Base-by-base conservation (phyloP, 2,113 vertebrate species). In the Takifugu flavidus region DNA sequence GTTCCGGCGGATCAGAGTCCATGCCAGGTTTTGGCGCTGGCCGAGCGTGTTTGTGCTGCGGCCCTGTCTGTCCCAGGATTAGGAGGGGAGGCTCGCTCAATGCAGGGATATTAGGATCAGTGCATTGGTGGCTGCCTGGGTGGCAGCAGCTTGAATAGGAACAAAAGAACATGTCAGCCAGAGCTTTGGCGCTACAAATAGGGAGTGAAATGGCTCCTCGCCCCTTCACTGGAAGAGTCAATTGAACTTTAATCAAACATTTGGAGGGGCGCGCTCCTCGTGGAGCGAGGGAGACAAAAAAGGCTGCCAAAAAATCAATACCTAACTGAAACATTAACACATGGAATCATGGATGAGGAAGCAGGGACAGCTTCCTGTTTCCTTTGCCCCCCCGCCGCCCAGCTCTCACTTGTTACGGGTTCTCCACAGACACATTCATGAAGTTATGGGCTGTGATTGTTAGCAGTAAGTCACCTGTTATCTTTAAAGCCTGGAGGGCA, bases 211-310 rank as follows among this genome's bases (percentile, higher is more conserved):
- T 89, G 82, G 92, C 90, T 92, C 78, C 67, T 76, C 77, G 90
- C 89, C 87, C 88, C 86, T 87, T 88, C 71, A 75, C 89, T 77
- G 91, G 87, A 54, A 84, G 87, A 95, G 93, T 92, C 92, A 93
- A 95, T 89, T 89, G 92, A 94, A 93, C 91, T 92, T 94, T 92
- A 94, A 98, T 98, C 95, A 95, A 93, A 96, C 93, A 94, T 93
- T 94, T 90, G 89, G n/a, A 83, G 89, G 13, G 85, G 82, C 53
- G 82, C 62, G 79, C 87, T 86, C 65, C 89, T 89, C 62, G 82
- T 90, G 80, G 83, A 87, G 91, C 72, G 55, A 65, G 56, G 78
- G 74, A 82, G 90, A 91, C 91, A 91, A 94, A 94, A 95, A n/a
- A 93, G 91, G 90, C 79, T 81, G 59, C 83, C 90, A 86, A 86